A percentile compares a stretch with the other conserved stretches of the same genome.
These are phyloP conservation scores for Magallana angulata DNA, from an alignment of 1,140 invertebrate genomes.

Conservation along the genomic window DNA sequence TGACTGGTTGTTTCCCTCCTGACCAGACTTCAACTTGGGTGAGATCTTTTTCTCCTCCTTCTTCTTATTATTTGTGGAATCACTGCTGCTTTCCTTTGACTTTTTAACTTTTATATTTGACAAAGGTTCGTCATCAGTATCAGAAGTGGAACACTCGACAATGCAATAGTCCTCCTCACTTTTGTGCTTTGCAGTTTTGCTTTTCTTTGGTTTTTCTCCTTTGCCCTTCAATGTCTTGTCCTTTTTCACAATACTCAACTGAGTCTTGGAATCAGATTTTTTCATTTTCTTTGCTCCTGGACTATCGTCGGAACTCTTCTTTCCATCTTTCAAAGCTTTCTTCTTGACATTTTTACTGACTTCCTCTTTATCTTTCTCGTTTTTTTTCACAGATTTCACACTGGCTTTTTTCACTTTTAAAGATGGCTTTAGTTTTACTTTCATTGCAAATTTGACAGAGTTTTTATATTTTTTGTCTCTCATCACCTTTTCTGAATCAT, in stretches of 20 bases:
- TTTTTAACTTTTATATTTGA: constrained; percentile 43
- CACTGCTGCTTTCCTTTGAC: background rate
- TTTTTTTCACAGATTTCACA: constrained; percentile 10
- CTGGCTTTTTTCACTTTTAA: constrained; percentile 49
- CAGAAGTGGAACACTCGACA: constrained; percentile 40
- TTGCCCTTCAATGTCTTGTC: background rate
- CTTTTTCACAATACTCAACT: background rate
- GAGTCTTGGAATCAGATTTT: constrained; percentile 34
- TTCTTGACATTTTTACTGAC: constrained; percentile 32
- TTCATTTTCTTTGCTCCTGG: constrained; percentile 28
- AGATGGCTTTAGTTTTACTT: constrained; percentile 23
- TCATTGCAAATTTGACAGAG: constrained; percentile 33
- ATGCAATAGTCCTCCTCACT: constrained; percentile 1
- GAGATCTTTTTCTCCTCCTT: constrained; percentile 40
- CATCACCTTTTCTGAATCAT: constrained; percentile 31
- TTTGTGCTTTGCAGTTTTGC: constrained; percentile 31
- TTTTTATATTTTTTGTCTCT: constrained; percentile 39
- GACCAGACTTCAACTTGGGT: constrained; percentile 29
- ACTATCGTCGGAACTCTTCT: constrained; percentile 15
- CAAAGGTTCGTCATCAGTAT: constrained; percentile 62
- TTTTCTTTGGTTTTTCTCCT: constrained; percentile 37
- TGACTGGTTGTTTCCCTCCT: constrained; percentile 10
- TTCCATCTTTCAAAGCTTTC: constrained; percentile 40
- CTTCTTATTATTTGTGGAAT: constrained; percentile 32
- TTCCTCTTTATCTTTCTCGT: constrained; percentile 37